Base-by-base conservation (phyloP, 2,797 vertebrate genomes). In the Hippoglossus hippoglossus region DNA sequence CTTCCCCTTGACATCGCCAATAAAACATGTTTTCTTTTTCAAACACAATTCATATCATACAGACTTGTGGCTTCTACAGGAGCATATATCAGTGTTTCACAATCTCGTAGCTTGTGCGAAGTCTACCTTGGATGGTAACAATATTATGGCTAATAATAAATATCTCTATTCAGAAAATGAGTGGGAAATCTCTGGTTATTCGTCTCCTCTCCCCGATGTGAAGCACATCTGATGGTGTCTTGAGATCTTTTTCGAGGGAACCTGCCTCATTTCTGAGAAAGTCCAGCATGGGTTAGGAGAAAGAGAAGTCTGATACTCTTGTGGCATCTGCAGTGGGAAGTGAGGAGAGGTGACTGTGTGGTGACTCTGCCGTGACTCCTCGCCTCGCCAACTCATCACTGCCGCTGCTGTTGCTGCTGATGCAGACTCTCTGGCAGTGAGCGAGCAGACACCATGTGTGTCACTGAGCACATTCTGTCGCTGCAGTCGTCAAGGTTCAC, bases 321-420 rank as follows among this genome's bases (percentile, higher is more conserved):
- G 69, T 64, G 55, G 75, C 41, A 50, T 83, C 82, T 83, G 85
- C 87, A 77, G 70, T 46, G 60, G n/a, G 10, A 47, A 73, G 75
- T 41, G 60, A 22, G 10, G 51, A 73, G 75, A 83, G 73, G 87
- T 85, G 79, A 62, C 61, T 31, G 61, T 7, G 3, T 25, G 81
- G 68, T 63, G 85, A 82, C 78, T 83, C 11, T 50, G 60, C 81
- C 39, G 79, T 70, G 75, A 80, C 73, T 79, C 62, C 72, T 81
- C 39, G 61, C 67, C 63, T 75, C 73, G 47, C 49, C 57, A 28
- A 60, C 58, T 46, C 24, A 24, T 34, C 36, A 1, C 50, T 49
- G 77, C 67, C 52, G 39, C 67, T 47, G 49, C 66, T 62, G 36
- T 5, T 44, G 41, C 41, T 16, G 41, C 41, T 44, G 39, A 12